Conservation (phyloP, 2,888 invertebrate species). For the Ellobium chinense region DNA sequence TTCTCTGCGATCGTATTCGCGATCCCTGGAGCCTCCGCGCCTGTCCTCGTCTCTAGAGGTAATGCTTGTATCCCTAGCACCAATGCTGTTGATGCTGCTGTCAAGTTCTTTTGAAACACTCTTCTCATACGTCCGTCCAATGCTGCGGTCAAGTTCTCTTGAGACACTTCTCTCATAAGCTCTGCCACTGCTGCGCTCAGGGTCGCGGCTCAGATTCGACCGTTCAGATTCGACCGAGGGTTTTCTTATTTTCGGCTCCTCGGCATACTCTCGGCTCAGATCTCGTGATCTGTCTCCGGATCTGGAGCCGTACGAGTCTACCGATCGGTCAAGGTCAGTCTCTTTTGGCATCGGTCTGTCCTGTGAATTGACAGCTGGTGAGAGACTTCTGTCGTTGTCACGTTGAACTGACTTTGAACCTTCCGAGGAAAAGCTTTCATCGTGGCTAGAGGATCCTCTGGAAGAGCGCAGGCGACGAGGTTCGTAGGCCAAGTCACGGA, state of each 20-base stretch:
- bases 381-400: slow-evolving; percentile 3
- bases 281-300: slow-evolving; percentile 8
- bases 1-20: not conserved
- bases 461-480: slow-evolving; percentile 38
- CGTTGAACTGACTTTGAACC: not conserved
- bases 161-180: not conserved
- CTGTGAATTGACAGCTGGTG: not conserved
- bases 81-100: not conserved
- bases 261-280: not conserved
- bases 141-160: not conserved
- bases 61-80: not conserved
- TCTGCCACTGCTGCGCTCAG: not conserved
- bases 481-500: slow-evolving; percentile 33
- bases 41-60: slow-evolving; percentile 23
- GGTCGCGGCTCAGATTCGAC: not conserved
- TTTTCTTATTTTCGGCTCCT: slow-evolving; percentile 3
- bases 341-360: not conserved
- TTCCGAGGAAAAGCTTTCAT: slow-evolving; percentile 24
- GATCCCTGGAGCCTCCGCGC: not conserved
- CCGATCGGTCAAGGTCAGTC: slow-evolving; percentile 20
- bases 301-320: slow-evolving; percentile 14
- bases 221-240: slow-evolving; percentile 15
- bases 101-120: not conserved
- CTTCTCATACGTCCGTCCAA: not conserved
- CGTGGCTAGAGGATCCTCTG: not conserved